Conservation (phyloP, 92 coral and sea anemone genomes). For the Blastomussa wellsi region DNA sequence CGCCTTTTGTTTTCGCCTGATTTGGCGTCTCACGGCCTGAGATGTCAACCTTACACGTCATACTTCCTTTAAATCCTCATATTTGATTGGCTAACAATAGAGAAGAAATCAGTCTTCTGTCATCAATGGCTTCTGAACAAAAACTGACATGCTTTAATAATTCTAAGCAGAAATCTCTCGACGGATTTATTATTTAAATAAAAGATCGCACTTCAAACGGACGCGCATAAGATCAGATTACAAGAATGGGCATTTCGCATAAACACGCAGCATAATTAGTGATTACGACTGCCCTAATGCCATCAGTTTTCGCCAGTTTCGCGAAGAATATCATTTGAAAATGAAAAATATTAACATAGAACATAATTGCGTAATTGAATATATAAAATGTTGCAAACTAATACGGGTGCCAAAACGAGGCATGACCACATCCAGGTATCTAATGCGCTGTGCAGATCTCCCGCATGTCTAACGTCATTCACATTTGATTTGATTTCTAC, state of each 20-base stretch:
- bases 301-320: not conserved
- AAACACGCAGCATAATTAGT: not conserved
- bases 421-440: not conserved
- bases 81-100: constrained; percentile 9
- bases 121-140: not conserved
- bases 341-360: not conserved
- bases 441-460: not conserved
- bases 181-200: not conserved
- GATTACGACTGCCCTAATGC: not conserved
- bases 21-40: not conserved
- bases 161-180: not conserved
- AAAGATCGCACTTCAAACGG: not conserved
- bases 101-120: not conserved
- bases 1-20: not conserved
- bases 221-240: not conserved
- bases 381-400: not conserved
- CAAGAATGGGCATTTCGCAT: not conserved
- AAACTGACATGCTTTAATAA: constrained; percentile 14
- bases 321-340: not conserved
- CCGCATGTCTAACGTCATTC: not conserved
- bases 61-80: not conserved
- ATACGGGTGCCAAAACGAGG: not conserved
- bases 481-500: not conserved
- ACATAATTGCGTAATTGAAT: not conserved
- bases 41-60: not conserved